Conservation (phyloP, 2,797 vertebrate genomes). For the Caiman crocodilus region DNA sequence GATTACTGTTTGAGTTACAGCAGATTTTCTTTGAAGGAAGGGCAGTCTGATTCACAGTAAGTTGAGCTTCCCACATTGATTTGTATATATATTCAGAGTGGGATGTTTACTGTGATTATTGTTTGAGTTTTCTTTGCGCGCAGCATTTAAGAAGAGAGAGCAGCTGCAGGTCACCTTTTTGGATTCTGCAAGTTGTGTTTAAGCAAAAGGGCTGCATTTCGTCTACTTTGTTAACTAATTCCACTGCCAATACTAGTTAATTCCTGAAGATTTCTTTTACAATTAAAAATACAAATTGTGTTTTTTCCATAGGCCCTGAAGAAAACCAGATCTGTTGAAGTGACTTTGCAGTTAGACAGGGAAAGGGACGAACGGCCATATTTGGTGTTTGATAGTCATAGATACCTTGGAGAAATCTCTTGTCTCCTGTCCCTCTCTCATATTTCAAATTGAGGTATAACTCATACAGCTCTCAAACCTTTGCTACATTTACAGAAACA, state of each 20-base stretch:
- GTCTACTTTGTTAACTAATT: neutral
- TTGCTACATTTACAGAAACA: neutral
- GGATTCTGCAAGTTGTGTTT: neutral
- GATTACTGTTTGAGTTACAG: neutral
- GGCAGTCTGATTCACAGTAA: too few species aligned
- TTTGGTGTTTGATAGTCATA: neutral
- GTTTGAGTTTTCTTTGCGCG: neutral
- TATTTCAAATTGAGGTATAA: neutral
- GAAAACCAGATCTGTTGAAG: neutral
- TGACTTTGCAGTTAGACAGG: neutral
- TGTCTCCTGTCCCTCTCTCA: neutral
- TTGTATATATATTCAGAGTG: too few species aligned
- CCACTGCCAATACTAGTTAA: accelerated
- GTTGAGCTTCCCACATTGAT: too few species aligned
- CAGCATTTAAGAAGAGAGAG: neutral
- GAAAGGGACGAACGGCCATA: neutral
- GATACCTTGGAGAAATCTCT: neutral
- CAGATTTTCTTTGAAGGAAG: too few species aligned
- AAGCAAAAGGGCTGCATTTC: neutral
- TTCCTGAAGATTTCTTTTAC: neutral
- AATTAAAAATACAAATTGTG: neutral
- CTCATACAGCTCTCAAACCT: too few species aligned
- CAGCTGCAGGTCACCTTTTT: neutral
- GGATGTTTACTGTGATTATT: neutral
- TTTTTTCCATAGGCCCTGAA: neutral